Conservation (phyloP, 2,113 vertebrate genomes). For the Bambusicola thoracicus region DNA sequence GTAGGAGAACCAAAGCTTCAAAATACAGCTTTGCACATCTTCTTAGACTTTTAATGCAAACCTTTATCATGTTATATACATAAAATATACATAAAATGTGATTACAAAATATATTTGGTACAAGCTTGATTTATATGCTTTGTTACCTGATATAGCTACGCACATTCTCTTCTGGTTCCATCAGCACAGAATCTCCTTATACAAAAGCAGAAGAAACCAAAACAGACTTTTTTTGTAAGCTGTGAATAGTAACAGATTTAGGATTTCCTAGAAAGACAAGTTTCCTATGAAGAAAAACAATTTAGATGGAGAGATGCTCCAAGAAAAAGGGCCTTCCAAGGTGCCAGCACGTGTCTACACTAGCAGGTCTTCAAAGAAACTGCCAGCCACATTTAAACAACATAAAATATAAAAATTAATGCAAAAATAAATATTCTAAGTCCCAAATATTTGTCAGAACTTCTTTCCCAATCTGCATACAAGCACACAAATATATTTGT, state of each 20-base stretch:
- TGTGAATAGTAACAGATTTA: background rate
- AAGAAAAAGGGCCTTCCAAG: background rate
- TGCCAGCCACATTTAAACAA: background rate
- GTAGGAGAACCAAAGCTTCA: background rate
- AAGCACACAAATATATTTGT: background rate
- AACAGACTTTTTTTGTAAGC: background rate
- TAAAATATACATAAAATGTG: background rate
- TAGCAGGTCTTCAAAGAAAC: background rate
- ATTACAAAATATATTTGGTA: background rate
- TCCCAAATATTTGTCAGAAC: background rate
- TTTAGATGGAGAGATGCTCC: background rate
- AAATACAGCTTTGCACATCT: background rate
- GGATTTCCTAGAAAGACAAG: background rate
- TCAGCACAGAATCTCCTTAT: background rate
- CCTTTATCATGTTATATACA: background rate
- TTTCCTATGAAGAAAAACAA: background rate
- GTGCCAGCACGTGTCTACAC: background rate
- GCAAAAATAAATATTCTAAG: background rate
- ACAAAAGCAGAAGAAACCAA: background rate
- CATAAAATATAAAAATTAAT: background rate
- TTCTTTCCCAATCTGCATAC: background rate
- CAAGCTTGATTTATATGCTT: background rate
- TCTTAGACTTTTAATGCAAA: background rate
- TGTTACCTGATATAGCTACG: background rate
- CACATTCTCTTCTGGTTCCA: background rate